A percentile compares a stretch with the other conserved stretches of the same genome.
Evolutionary conservation across 2,113 vertebrate species (phyloP).

Genomic region (Triplophysa dalaica): DNA sequence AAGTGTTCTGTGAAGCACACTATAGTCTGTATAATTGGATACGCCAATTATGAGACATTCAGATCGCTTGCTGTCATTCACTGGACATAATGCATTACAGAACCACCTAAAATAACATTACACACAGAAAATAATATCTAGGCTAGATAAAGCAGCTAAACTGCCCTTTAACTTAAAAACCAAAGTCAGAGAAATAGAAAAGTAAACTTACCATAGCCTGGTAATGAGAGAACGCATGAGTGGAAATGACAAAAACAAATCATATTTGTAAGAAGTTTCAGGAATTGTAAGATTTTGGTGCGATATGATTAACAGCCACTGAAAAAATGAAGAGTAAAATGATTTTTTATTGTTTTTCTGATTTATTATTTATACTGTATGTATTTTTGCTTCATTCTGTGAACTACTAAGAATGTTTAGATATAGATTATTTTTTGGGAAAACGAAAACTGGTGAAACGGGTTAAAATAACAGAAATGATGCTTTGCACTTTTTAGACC

Average conservation of each 20-base stretch:
- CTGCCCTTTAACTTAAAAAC: neutral
- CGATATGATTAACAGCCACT: neutral
- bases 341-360: too few relatives aligned
- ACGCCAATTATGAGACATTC: too few relatives aligned
- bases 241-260: neutral
- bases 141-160: too few relatives aligned
- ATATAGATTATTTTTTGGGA: too few relatives aligned
- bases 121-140: neutral
- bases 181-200: neutral
- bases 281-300: neutral
- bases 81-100: neutral
- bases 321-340: neutral
- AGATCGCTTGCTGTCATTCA: neutral
- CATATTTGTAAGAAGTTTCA: neutral
- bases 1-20: neutral
- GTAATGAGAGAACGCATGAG: constrained; percentile 5
- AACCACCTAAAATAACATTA: neutral
- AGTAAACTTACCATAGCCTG: constrained; percentile 79
- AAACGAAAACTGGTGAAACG: too few relatives aligned
- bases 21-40: too few relatives aligned
- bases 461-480: too few relatives aligned
- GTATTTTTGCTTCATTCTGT: too few relatives aligned
- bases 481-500: too few relatives aligned
- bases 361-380: neutral
- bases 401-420: too few relatives aligned